phyloP scores from a whole-genome alignment of 2,797 vertebrate genomes.

The Karalla daura region DNA sequence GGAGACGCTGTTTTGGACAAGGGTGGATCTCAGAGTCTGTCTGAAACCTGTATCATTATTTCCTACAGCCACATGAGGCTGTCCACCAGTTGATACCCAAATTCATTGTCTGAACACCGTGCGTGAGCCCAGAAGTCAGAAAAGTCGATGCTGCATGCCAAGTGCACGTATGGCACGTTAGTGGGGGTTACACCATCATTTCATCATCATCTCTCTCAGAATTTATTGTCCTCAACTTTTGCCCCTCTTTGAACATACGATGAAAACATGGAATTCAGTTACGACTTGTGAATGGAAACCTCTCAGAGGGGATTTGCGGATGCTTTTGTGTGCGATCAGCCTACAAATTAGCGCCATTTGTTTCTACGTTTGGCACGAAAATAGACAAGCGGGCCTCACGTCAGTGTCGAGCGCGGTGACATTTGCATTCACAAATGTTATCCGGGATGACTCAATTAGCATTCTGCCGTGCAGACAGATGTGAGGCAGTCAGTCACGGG shows the following conservation, averaged over 20 bases:
- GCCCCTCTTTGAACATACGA: slow-evolving; percentile 80
- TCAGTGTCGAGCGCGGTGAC: slow-evolving; percentile 18
- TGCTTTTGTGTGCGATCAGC: slow-evolving; percentile 57
- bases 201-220: slow-evolving; percentile 87
- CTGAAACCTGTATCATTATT: slow-evolving; percentile 11
- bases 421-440: slow-evolving; percentile 41
- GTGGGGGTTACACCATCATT: slow-evolving; percentile 87
- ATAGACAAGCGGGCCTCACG: slow-evolving; percentile 36
- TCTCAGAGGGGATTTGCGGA: slow-evolving; percentile 61
- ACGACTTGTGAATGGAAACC: slow-evolving; percentile 72
- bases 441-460: slow-evolving; percentile 30
- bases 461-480: slow-evolving; percentile 53
- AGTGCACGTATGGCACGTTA: slow-evolving; percentile 87
- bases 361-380: slow-evolving; percentile 39
- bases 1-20: neutral
- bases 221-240: slow-evolving; percentile 88
- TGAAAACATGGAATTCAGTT: slow-evolving; percentile 80
- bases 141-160: slow-evolving; percentile 82
- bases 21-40: slow-evolving; percentile 1
- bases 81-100: slow-evolving; percentile 31
- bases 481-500: slow-evolving; percentile 30
- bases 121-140: slow-evolving; percentile 68
- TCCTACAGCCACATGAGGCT: neutral
- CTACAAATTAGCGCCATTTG: slow-evolving; percentile 44
- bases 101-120: slow-evolving; percentile 64